Evolutionary conservation across 2,888 invertebrate genomes (phyloP).

Genomic region (Perizoma flavofasciatum): DNA sequence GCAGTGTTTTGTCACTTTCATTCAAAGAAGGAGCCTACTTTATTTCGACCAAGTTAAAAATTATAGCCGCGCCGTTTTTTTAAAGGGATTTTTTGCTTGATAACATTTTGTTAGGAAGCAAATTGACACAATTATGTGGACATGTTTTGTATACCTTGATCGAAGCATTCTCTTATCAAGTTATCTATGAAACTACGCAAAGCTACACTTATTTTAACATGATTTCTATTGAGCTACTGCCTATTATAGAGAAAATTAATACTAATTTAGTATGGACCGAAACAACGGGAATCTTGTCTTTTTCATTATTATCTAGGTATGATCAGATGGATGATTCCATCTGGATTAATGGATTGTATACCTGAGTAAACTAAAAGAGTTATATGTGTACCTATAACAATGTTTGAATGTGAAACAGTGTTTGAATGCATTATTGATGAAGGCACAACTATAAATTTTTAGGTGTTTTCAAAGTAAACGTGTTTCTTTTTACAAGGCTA

Average conservation of each 20-base stretch:
- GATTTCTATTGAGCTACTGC: constrained; percentile 6
- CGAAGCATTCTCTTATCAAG: constrained; percentile 4
- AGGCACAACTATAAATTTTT: constrained; percentile 9
- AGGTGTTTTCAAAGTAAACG: background rate
- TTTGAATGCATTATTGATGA: constrained; percentile 4
- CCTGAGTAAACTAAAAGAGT: no score
- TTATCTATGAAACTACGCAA: constrained; percentile 12
- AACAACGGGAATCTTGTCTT: constrained; percentile 19
- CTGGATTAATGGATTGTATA: background rate
- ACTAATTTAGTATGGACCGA: constrained; percentile 16
- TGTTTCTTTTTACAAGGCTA: background rate
- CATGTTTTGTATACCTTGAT: constrained; percentile 1
- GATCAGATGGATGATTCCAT: constrained; percentile 1
- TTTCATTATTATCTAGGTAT: constrained; percentile 7
- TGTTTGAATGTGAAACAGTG: no score
- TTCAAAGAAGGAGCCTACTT: background rate
- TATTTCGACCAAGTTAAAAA: constrained; percentile 12
- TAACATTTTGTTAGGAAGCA: background rate
- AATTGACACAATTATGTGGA: background rate
- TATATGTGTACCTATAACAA: no score
- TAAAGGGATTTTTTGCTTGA: background rate
- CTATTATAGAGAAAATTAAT: background rate
- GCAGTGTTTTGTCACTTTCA: constrained; percentile 34
- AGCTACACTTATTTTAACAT: constrained; percentile 18
- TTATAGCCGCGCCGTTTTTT: background rate